phyloP scores from a whole-genome alignment of 2,113 vertebrate species.

The Sphaerodactylus townsendi region DNA sequence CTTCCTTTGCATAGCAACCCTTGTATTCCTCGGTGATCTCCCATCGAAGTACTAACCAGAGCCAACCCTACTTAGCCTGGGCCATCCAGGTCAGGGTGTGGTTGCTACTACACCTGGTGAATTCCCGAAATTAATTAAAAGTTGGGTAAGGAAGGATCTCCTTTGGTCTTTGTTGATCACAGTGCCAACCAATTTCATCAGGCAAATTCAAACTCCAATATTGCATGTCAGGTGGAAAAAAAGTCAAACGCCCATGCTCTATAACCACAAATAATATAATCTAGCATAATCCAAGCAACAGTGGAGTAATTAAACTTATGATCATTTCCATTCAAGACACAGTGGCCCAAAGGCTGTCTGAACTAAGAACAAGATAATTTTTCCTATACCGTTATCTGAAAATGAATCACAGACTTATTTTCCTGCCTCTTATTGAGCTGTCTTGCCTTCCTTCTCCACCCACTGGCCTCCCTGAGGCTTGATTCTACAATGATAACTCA shows the following conservation, averaged over 20 bases:
- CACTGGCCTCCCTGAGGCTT: neutral
- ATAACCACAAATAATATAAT: neutral
- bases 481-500: neutral
- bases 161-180: neutral
- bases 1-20: too few relatives aligned
- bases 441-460: neutral
- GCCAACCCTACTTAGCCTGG: too few relatives aligned
- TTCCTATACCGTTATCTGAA: neutral
- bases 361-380: neutral
- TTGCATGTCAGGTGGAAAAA: too few relatives aligned
- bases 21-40: too few relatives aligned
- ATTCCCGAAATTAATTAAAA: neutral
- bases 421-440: neutral
- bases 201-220: neutral
- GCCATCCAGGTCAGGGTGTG: too few relatives aligned
- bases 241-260: neutral
- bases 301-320: neutral
- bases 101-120: neutral
- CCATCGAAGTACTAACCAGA: too few relatives aligned
- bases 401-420: neutral
- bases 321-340: neutral
- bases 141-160: neutral
- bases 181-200: neutral
- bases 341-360: neutral
- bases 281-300: neutral